Conservation (phyloP, 2,113 vertebrate genomes). For the Pandion haliaetus region DNA sequence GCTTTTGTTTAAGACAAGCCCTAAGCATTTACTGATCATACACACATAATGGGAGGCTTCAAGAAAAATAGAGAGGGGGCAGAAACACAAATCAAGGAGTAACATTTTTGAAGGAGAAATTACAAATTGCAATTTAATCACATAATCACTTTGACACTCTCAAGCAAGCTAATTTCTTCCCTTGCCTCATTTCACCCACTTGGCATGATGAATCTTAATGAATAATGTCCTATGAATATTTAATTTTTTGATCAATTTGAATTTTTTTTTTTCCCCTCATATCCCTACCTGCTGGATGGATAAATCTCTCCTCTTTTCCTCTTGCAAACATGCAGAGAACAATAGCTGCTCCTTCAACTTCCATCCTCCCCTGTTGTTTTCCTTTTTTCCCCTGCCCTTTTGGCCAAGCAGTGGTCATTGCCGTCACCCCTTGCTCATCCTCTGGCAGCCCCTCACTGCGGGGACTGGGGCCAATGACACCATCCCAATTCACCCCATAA, state of each 20-base stretch:
- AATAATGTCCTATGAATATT: constrained; percentile 85
- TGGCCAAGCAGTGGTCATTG: not conserved
- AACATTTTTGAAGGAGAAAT: constrained; percentile 79
- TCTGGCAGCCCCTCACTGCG: not conserved
- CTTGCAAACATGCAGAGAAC: not conserved
- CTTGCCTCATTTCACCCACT: constrained; percentile 84
- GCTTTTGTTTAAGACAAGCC: not conserved
- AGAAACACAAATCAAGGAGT: constrained; percentile 77
- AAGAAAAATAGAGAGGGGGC: constrained; percentile 3
- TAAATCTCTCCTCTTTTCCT: constrained; percentile 28
- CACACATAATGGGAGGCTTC: not conserved
- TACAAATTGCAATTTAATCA: constrained; percentile 86
- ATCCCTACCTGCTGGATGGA: constrained; percentile 70
- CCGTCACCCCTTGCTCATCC: not conserved
- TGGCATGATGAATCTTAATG: constrained; percentile 84
- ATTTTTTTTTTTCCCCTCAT: constrained; percentile 65
- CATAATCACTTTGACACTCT: constrained; percentile 87
- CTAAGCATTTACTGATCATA: not conserved
- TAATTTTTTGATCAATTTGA: constrained; percentile 80
- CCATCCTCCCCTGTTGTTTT: not conserved
- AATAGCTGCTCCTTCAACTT: not conserved
- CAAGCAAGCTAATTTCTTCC: constrained; percentile 85
- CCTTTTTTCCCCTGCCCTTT: not conserved
- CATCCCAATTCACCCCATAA: not conserved
- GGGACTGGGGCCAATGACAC: not conserved